phyloP scores from a whole-genome alignment of 2,888 invertebrate genomes.

The Pristionchus fissidentatus region DNA sequence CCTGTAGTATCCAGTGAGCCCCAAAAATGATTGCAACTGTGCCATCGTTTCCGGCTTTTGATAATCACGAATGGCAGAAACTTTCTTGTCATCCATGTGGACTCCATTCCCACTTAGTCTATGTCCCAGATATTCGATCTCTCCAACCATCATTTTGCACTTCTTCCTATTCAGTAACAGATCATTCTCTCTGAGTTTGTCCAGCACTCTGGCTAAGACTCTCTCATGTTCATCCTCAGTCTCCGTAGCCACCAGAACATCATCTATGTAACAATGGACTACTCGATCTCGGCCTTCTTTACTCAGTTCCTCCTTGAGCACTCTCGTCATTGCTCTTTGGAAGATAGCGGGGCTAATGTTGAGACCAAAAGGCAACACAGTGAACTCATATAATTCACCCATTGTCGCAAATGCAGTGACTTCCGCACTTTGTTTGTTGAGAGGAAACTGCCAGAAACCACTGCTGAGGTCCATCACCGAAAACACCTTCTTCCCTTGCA shows the following conservation, averaged over 20 bases:
- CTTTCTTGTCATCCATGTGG: background rate
- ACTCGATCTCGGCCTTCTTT: slow-evolving; percentile 3
- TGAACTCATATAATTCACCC: slow-evolving; percentile 6
- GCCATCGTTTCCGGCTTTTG: slow-evolving; percentile 40
- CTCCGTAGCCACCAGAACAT: slow-evolving; percentile 53
- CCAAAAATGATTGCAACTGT: slow-evolving; percentile 55
- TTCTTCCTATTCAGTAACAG: slow-evolving; percentile 9
- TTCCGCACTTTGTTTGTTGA: background rate
- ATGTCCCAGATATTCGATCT: slow-evolving; percentile 13
- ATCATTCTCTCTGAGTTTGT: background rate
- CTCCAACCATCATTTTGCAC: background rate
- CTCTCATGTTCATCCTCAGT: slow-evolving; percentile 48
- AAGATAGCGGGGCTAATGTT: background rate
- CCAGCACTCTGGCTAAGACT: slow-evolving; percentile 9
- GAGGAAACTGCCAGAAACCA: slow-evolving; percentile 1
- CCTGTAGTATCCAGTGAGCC: slow-evolving; percentile 43
- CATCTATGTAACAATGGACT: slow-evolving; percentile 53
- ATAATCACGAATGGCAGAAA: background rate
- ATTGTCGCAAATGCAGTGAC: background rate
- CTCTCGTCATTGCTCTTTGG: slow-evolving; percentile 23
- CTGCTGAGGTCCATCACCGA: slow-evolving; percentile 47
- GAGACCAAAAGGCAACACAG: background rate
- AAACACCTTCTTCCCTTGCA: slow-evolving; percentile 22
- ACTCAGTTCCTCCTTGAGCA: slow-evolving; percentile 9
- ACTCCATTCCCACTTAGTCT: slow-evolving; percentile 40